These are phyloP conservation scores for Pygathrix nemaeus DNA, from an alignment of 2,113 vertebrate genomes.

Conservation along the genomic window DNA sequence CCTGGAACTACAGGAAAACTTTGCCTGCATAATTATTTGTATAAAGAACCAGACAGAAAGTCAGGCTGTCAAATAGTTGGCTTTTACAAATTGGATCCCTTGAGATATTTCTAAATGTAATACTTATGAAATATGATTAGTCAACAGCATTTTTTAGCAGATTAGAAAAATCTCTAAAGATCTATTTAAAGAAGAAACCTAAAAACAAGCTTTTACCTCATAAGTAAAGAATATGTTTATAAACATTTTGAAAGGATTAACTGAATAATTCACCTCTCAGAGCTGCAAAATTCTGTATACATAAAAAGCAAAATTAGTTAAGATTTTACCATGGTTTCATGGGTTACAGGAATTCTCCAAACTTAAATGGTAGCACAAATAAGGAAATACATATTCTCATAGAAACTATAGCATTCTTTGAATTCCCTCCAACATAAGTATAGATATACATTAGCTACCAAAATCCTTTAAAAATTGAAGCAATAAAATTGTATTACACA, in stretches of 20 bases:
- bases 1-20: neutral
- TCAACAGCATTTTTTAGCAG: neutral
- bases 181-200: slow-evolving; percentile 23
- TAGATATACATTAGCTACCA: neutral
- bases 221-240: neutral
- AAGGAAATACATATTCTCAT: neutral
- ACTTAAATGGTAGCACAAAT: neutral
- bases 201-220: slow-evolving; percentile 25
- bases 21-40: slow-evolving; percentile 38
- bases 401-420: slow-evolving; percentile 17
- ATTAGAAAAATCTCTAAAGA: slow-evolving; percentile 1
- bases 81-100: neutral
- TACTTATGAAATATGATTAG: neutral
- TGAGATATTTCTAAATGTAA: slow-evolving; percentile 23
- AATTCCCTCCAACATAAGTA: neutral
- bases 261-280: slow-evolving; percentile 2
- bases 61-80: neutral
- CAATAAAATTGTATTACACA: neutral
- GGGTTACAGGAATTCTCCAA: neutral
- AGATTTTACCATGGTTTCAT: neutral
- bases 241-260: neutral
- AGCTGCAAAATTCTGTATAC: slow-evolving; percentile 3
- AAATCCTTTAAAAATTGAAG: slow-evolving; percentile 3
- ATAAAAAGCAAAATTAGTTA: slow-evolving; percentile 29
- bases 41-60: slow-evolving; percentile 1